These are phyloP conservation scores for Diplazon laetatorius DNA, from an alignment of 2,888 invertebrate species.

Conservation along the genomic window DNA sequence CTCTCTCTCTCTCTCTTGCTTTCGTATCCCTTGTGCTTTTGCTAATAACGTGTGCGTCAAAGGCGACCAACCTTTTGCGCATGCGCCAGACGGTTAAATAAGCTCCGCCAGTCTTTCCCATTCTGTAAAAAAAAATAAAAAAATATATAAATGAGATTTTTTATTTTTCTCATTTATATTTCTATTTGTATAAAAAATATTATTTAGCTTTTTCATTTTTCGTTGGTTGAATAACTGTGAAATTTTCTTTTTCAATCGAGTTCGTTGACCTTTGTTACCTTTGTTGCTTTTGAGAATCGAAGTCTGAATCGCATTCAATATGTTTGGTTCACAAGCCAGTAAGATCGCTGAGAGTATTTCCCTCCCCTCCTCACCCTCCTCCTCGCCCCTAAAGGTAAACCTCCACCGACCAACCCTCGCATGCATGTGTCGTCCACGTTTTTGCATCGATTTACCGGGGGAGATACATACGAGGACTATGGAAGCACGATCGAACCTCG, in stretches of 20 bases:
- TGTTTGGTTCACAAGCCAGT: slow-evolving; percentile 1
- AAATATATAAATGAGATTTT: too few species aligned
- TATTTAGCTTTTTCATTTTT: too few species aligned
- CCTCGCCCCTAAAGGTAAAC: slow-evolving; percentile 1
- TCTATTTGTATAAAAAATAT: too few species aligned
- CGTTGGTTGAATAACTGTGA: too few species aligned
- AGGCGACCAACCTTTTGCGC: slow-evolving; percentile 40
- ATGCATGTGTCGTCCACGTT: slow-evolving; percentile 55
- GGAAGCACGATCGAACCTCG: slow-evolving; percentile 32
- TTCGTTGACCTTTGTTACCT: background rate
- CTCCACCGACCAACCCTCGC: slow-evolving; percentile 62
- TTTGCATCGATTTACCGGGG: slow-evolving; percentile 72
- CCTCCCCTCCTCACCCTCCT: too few species aligned
- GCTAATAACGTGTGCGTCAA: slow-evolving; percentile 30
- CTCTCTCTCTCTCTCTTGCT: slow-evolving; percentile 10
- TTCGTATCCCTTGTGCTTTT: too few species aligned
- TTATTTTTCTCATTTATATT: too few species aligned
- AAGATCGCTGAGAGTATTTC: slow-evolving; percentile 36
- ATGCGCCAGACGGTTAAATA: slow-evolving; percentile 10
- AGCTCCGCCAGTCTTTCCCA: slow-evolving; percentile 1
- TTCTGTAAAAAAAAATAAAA: background rate
- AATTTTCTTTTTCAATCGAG: too few species aligned
- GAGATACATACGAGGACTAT: slow-evolving; percentile 25
- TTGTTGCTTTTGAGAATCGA: background rate
- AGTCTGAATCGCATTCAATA: background rate